phyloP scores from a whole-genome alignment of 2,888 invertebrate species.

The Nephrotoma appendiculata region DNA sequence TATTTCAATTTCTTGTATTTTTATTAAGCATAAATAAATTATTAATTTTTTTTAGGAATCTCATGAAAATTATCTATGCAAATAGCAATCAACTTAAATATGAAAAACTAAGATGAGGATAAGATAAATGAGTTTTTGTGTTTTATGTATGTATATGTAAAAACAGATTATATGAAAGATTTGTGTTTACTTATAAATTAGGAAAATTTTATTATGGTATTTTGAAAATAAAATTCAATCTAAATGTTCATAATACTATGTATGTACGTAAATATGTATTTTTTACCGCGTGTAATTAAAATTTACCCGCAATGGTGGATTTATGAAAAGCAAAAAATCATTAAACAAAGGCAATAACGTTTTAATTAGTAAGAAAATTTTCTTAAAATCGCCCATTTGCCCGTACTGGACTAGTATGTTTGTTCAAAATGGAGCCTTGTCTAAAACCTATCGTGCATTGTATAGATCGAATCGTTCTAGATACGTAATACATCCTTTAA shows the following conservation, averaged over 20 bases:
- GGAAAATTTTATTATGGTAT: not conserved
- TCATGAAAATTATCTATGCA: constrained; percentile 2
- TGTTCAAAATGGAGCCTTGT: not conserved
- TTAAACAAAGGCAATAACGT: not conserved
- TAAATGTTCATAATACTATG: not conserved
- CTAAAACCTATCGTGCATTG: too few relatives aligned
- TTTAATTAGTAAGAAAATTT: not conserved
- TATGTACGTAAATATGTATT: not conserved
- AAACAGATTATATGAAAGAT: not conserved
- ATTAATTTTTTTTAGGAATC: constrained; percentile 4
- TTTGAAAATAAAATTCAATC: not conserved
- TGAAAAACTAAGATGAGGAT: constrained; percentile 4
- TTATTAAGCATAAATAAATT: not conserved
- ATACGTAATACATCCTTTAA: not conserved
- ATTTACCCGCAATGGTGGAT: not conserved
- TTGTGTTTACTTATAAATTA: not conserved
- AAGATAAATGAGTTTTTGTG: not conserved
- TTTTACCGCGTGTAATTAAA: not conserved
- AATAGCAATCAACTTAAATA: constrained; percentile 4
- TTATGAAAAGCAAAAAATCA: not conserved
- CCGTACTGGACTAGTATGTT: not conserved
- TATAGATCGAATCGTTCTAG: too few relatives aligned
- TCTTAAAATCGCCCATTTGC: not conserved
- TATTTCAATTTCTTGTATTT: not conserved
- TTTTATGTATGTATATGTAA: not conserved